phyloP scores from a whole-genome alignment of 2,888 invertebrate species.

The Hydrotaea diabolus region DNA sequence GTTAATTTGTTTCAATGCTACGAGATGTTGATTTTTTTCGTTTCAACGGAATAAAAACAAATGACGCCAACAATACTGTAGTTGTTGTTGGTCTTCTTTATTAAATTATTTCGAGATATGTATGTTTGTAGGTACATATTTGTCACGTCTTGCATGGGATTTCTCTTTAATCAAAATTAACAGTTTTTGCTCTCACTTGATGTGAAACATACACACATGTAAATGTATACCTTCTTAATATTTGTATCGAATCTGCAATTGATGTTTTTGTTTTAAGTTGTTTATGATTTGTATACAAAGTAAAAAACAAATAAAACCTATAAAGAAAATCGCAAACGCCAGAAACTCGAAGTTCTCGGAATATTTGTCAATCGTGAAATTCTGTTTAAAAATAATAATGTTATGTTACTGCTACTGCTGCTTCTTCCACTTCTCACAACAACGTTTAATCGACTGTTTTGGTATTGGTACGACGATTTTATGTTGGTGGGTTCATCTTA shows the following conservation, averaged over 20 bases:
- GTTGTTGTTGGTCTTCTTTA: neutral
- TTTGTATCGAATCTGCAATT: conserved; percentile 23
- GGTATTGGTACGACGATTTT: neutral
- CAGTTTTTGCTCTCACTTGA: conserved; percentile 32
- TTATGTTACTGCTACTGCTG: conserved; percentile 34
- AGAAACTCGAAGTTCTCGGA: conserved; percentile 57
- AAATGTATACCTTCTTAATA: conserved; percentile 9
- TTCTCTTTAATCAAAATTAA: conserved; percentile 40
- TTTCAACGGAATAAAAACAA: conserved; percentile 27
- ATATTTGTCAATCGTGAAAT: conserved; percentile 58
- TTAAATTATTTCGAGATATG: conserved; percentile 3
- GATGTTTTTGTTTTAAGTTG: conserved; percentile 33
- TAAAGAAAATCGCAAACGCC: conserved; percentile 40
- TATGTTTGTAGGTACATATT: neutral
- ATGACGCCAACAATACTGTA: conserved; percentile 36
- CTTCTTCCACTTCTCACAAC: neutral
- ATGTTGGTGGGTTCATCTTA: neutral
- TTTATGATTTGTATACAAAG: conserved; percentile 40
- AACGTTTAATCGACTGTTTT: conserved; percentile 39
- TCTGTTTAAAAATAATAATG: conserved; percentile 57
- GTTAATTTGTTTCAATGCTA: conserved; percentile 30
- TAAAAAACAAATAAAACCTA: neutral
- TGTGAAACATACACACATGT: neutral
- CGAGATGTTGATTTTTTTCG: neutral
- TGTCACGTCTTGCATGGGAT: neutral